These are phyloP conservation scores for Hylaea fasciaria DNA, from an alignment of 2,888 invertebrate species.

Conservation along the genomic window DNA sequence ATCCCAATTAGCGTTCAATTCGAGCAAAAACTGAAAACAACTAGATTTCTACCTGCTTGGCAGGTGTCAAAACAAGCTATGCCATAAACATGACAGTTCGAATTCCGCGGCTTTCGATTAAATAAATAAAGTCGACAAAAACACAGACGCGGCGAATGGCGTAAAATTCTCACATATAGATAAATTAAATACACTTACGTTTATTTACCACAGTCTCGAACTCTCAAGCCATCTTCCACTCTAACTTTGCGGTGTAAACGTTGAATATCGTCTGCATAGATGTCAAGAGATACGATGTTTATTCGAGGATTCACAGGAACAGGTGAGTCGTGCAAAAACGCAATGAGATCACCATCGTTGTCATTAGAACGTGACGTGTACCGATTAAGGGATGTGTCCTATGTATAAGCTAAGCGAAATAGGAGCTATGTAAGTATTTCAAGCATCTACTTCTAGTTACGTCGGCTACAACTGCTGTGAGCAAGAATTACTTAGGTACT, in stretches of 20 bases:
- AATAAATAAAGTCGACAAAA: constrained; percentile 32
- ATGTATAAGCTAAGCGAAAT: background rate
- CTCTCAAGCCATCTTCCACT: background rate
- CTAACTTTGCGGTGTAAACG: constrained; percentile 1
- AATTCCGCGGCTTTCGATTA: constrained; percentile 24
- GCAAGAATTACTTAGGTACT: no score
- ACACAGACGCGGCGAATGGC: constrained; percentile 28
- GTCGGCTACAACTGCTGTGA: no score
- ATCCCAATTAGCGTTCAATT: background rate
- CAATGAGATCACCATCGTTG: constrained; percentile 75
- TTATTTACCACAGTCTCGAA: constrained; percentile 6
- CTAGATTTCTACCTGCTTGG: constrained; percentile 16
- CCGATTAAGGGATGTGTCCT: constrained; percentile 35
- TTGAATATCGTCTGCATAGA: background rate
- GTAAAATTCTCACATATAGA: constrained; percentile 50
- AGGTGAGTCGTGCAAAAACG: constrained; percentile 78
- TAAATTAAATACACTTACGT: constrained; percentile 34
- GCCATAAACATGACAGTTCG: constrained; percentile 19
- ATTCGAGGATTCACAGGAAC: constrained; percentile 40
- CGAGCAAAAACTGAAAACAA: constrained; percentile 37
- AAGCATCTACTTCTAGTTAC: background rate
- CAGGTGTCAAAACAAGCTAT: constrained; percentile 32
- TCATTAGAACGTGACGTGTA: constrained; percentile 70
- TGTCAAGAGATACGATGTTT: constrained; percentile 9
- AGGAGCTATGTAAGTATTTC: background rate